Evolutionary conservation across 2,797 vertebrate genomes (phyloP).

Genomic region (Yasuhikotakia modesta): DNA sequence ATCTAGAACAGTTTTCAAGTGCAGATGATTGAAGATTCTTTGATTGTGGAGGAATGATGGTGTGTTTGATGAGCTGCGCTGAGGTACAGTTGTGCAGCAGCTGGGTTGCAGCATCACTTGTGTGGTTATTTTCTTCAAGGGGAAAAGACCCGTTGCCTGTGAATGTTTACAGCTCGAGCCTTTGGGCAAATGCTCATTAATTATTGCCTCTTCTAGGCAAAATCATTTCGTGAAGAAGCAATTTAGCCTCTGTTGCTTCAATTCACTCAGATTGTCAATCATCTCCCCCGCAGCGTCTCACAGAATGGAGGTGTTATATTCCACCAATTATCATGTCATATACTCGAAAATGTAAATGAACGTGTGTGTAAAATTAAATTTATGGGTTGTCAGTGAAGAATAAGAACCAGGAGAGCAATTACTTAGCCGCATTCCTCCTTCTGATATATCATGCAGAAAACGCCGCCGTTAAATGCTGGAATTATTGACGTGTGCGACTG

Average conservation of each 20-base stretch:
- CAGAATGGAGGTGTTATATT: constrained; percentile 99
- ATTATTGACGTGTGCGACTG: constrained; percentile 97
- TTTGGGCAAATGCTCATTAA: constrained; percentile 98
- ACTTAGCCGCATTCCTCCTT: constrained; percentile 99
- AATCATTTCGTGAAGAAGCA: constrained; percentile 92
- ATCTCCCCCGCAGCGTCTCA: constrained; percentile 90
- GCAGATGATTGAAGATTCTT: constrained; percentile 57
- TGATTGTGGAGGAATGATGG: too few relatives aligned
- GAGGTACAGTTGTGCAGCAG: constrained; percentile 47
- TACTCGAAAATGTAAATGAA: constrained; percentile 99
- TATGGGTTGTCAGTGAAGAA: constrained; percentile 99
- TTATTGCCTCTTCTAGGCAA: constrained; percentile 92
- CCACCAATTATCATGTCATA: constrained; percentile 99
- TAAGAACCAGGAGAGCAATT: constrained; percentile 99
- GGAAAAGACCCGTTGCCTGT: constrained; percentile 78
- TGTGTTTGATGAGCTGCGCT: too few relatives aligned
- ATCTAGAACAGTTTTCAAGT: constrained; percentile 57
- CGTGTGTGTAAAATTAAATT: constrained; percentile 99
- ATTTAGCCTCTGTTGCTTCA: constrained; percentile 99
- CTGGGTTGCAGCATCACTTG: constrained; percentile 63
- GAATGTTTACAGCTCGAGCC: constrained; percentile 94
- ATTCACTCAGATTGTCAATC: constrained; percentile 99
- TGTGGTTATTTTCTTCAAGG: constrained; percentile 73
- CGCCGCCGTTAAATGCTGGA: constrained; percentile 98
- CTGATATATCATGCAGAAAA: constrained; percentile 99